These are phyloP conservation scores for Lampropteryx suffumata DNA, from an alignment of 2,888 invertebrate species.

Conservation along the genomic window DNA sequence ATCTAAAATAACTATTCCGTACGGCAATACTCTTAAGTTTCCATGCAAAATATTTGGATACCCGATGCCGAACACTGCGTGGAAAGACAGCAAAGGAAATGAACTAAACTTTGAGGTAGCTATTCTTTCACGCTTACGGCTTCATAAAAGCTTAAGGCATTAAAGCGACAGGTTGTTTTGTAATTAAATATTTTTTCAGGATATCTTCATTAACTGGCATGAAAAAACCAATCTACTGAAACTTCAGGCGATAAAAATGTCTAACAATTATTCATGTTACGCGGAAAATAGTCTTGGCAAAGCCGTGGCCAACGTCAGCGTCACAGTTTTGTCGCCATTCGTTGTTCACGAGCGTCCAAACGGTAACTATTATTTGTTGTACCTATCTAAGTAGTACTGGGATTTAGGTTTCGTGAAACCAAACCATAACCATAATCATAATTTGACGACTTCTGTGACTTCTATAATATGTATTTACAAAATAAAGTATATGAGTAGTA, in stretches of 20 bases:
- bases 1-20: not conserved
- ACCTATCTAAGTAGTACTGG: too few relatives aligned
- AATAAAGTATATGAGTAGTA: too few relatives aligned
- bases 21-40: constrained; percentile 1
- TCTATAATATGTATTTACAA: too few relatives aligned
- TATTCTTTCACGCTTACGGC: not conserved
- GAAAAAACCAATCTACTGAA: constrained; percentile 1
- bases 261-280: constrained; percentile 8
- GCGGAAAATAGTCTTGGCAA: constrained; percentile 10
- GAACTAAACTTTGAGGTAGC: constrained; percentile 1
- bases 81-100: constrained; percentile 8
- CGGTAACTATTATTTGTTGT: constrained; percentile 12
- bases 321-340: constrained; percentile 18
- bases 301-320: not conserved
- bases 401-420: too few relatives aligned
- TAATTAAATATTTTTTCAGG: constrained; percentile 3
- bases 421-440: too few relatives aligned
- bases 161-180: too few relatives aligned
- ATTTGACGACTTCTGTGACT: too few relatives aligned
- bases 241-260: constrained; percentile 2
- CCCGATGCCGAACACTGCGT: constrained; percentile 12
- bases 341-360: constrained; percentile 8
- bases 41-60: constrained; percentile 13
- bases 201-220: constrained; percentile 1
- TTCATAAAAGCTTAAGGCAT: too few relatives aligned